Evolutionary conservation across 2,113 vertebrate genomes (phyloP).

Genomic region (Alosa alosa): DNA sequence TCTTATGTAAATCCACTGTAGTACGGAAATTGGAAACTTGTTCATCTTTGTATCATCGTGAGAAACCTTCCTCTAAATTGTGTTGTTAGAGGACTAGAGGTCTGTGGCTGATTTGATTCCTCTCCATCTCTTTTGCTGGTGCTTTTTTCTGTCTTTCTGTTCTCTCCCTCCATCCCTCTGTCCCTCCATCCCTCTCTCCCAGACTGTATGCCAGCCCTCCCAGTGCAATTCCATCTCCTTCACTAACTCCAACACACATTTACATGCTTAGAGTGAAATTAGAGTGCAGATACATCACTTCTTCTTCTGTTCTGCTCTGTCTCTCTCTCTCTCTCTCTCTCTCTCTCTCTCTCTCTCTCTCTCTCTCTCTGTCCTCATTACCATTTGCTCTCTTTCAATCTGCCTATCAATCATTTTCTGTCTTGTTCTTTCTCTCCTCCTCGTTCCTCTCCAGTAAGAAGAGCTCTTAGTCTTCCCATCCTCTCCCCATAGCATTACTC

Average conservation of each 20-base stretch:
- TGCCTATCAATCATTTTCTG: background rate
- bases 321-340: background rate
- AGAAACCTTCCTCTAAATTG: background rate
- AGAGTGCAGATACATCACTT: background rate
- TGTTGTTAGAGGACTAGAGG: background rate
- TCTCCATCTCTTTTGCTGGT: background rate
- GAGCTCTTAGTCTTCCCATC: background rate
- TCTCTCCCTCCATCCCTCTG: constrained; percentile 17
- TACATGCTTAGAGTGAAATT: no score
- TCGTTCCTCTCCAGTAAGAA: background rate
- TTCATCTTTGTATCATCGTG: background rate
- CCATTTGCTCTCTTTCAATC: background rate
- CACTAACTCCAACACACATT: no score
- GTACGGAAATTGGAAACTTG: background rate
- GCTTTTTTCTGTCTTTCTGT: background rate
- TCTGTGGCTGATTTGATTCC: background rate
- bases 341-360: background rate
- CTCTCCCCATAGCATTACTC: background rate
- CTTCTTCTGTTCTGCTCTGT: background rate
- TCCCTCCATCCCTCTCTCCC: background rate
- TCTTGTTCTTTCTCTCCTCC: background rate
- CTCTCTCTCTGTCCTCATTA: background rate
- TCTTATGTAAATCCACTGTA: background rate
- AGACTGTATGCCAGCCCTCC: background rate
- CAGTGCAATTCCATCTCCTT: no score